A percentile compares a stretch with the other conserved stretches of the same genome.
Conservation (phyloP, 2,888 invertebrate species). For the Diarsia dahlii region DNA sequence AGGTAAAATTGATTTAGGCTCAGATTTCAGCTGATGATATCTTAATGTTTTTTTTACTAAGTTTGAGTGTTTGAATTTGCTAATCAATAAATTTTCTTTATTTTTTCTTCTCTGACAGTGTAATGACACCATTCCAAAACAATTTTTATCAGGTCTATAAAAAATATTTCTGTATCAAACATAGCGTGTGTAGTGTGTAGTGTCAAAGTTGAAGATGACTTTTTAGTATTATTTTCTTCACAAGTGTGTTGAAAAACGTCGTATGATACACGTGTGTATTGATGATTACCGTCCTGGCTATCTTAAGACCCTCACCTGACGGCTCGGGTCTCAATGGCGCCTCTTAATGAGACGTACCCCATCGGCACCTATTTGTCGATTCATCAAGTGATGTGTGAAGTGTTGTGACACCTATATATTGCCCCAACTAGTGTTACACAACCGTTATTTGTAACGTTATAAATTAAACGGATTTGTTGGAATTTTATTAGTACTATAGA, state of each 20-base stretch:
- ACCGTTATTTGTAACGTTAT: constrained; percentile 62
- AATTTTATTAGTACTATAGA: constrained; percentile 60
- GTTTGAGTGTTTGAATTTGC: neutral
- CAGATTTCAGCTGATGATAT: too few species aligned
- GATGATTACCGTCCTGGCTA: too few species aligned
- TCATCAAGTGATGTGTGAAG: constrained; percentile 81
- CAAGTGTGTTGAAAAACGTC: too few species aligned
- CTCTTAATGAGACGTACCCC: constrained; percentile 79
- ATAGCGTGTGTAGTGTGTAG: too few species aligned
- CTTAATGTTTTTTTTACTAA: too few species aligned
- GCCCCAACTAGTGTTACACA: constrained; percentile 67
- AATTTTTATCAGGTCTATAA: constrained; percentile 62
- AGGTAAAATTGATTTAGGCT: too few species aligned
- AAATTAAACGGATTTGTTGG: constrained; percentile 62
- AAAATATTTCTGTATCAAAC: constrained; percentile 58
- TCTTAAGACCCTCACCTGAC: too few species aligned
- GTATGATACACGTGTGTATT: too few species aligned
- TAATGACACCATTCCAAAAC: constrained; percentile 26
- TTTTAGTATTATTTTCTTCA: too few species aligned
- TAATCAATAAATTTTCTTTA: neutral
- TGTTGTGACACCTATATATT: constrained; percentile 73
- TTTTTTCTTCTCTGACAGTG: neutral
- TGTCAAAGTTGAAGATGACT: too few species aligned
- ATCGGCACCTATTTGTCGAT: constrained; percentile 83
- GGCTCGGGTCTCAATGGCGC: too few species aligned